Evolutionary conservation across 1,140 invertebrate species (phyloP), one percentile per base, ranked within the genome.

Genomic region (Bacillus rossius): DNA sequence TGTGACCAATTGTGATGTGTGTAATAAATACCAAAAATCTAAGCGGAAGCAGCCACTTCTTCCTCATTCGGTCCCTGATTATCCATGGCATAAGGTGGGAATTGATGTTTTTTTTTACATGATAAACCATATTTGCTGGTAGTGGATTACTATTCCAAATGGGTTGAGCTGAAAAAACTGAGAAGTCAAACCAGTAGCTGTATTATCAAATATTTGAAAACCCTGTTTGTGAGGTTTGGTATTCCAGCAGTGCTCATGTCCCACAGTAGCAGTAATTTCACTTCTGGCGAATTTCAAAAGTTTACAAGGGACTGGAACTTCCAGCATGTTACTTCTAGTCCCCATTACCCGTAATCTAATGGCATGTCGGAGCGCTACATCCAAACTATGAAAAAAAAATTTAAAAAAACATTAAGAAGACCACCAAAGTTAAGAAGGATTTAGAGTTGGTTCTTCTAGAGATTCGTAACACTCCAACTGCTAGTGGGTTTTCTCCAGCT

Each of bases 231-330:
- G n/a, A 58, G 58, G 17, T 64, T 64, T 55, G 73, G 70, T 2
- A 70, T 75, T 40, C 73, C 73, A 19, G 53, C 63, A n/a, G 67
- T 64, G 34, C 4, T 73, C 22, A 59, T 74, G 5, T 62, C 56
- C 7, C 74, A 77, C 62, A 71, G 73, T 59, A 72, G 70, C 4
- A 68, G 73, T 2, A 71, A 75, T 38, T 78, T 72, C 60, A 41
- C 45, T 2, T 70, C 63, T n/a, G 23, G 47, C 2, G 63, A 70
- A 48, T 79, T 79, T 63, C 60, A 57, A 52, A 55, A 65, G 3
- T 79, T 78, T 67, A 42, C 65, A 2, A 63, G 64, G 43, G 57
- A 70, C 1, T 78, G 72, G 68, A 66, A 67, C 8, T 71, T 79
- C 55, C 45, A 60, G 8, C 70, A 75, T 60, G 49, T 61, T 5